Percentiles rank a stretch among this genome's conserved stretches.
phyloP scores from a whole-genome alignment of 2,888 invertebrate genomes.

The Chironomus riparius region DNA sequence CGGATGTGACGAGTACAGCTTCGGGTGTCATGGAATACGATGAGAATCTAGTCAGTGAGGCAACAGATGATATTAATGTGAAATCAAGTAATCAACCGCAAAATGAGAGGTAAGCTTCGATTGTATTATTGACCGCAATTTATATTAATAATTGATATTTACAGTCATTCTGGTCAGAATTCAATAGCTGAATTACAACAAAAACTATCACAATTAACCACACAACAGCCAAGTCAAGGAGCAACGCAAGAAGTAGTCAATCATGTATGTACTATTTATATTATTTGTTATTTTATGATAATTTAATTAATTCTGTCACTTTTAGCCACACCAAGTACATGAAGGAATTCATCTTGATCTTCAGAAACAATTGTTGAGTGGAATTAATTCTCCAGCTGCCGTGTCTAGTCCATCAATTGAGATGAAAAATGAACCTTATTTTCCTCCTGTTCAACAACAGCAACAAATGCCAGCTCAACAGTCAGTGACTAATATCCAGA shows the following conservation, averaged over 20 bases:
- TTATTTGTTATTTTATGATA: background rate
- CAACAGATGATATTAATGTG: conserved; percentile 33
- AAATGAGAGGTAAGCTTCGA: background rate
- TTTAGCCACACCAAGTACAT: background rate
- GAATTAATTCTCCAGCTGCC: conserved; percentile 21
- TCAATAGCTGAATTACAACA: conserved; percentile 48
- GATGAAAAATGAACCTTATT: conserved; percentile 21
- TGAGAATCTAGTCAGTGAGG: conserved; percentile 34
- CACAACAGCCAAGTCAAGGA: conserved; percentile 19
- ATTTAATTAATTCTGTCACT: background rate
- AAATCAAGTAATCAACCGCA: background rate
- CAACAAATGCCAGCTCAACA: conserved; percentile 1
- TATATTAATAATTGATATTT: conserved; percentile 10
- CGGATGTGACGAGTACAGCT: conserved; percentile 10
- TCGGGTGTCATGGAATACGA: conserved; percentile 30
- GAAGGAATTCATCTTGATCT: conserved; percentile 21
- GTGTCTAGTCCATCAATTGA: conserved; percentile 23
- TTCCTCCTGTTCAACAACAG: conserved; percentile 6
- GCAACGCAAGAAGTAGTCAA: background rate
- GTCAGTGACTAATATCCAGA: background rate
- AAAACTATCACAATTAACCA: conserved; percentile 47
- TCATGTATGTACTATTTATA: background rate
- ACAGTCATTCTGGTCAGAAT: conserved; percentile 16
- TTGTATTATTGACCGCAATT: background rate
- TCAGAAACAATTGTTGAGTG: conserved; percentile 9